Evolutionary conservation across 2,113 vertebrate species (phyloP), one percentile per base, ranked within the genome.

Genomic region (Hippocampus guttulatus): DNA sequence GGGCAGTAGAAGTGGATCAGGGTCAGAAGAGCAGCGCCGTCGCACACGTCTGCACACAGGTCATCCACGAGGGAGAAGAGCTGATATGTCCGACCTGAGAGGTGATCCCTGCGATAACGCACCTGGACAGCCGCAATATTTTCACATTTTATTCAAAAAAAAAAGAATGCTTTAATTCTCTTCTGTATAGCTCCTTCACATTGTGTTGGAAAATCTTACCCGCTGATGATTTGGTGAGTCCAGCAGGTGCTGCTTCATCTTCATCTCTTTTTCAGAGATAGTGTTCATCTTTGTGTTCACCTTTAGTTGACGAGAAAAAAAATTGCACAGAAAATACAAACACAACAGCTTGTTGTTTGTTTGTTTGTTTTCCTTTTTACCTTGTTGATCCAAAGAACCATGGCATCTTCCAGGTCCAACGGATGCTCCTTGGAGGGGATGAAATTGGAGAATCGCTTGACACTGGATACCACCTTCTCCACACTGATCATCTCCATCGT

Each of bases 381-480:
- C 95, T 98, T 98, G 89, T 99, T 99, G 74, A 99, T 95, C 97
- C 97, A 99, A 90, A 98, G 96, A 71, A 98, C 88, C 96, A 98
- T 96, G 0, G 96, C 96, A n/a, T 98, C 96, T 84, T 98, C 96
- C 15, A 99, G 86, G 88, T 96, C 94, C 33, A 95, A 96, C 2
- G 96, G 97, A 33, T 96, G 91, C 75, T 98, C 96, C 78, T 96
- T 95, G 0, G 96, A 95, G 92, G 96, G 96, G 74, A 95, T 96
- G 88, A 98, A 96, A 0, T 95, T 96, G 8, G 95, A 95, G 81
- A 98, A 98, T 64, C 95, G 94, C 81, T 95, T 94, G 80, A 99
- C 94, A 1, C 95, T 95, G 69, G 95, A 92, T 43, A 99, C 95
- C 63, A 98, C 96, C 82, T 95, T 96, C 73, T 99, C 96, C 6